phyloP scores from a whole-genome alignment of 2,888 invertebrate species.

The Quadroppia sp. region DNA sequence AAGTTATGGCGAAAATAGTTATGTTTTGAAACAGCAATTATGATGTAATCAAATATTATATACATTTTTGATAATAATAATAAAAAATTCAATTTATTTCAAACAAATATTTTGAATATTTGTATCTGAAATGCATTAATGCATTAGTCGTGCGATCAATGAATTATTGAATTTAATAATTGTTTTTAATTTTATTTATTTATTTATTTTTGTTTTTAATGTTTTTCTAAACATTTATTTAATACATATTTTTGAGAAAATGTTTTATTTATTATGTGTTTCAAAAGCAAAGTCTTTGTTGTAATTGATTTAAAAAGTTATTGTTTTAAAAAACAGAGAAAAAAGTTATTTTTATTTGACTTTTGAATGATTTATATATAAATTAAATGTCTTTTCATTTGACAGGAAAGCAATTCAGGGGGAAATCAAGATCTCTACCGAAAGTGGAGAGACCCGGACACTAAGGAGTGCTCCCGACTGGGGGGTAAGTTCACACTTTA shows the following conservation, averaged over 20 bases:
- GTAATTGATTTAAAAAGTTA: constrained; percentile 14
- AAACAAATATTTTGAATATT: not conserved
- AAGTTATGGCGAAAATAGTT: too few species aligned
- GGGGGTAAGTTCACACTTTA: constrained; percentile 61
- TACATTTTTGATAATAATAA: too few species aligned
- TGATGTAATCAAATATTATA: too few species aligned
- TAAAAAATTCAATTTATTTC: too few species aligned
- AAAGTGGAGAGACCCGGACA: constrained; percentile 49
- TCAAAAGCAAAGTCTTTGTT: not conserved
- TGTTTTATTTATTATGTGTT: constrained; percentile 11
- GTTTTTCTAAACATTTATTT: not conserved
- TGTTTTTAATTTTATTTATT: not conserved
- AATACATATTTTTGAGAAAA: not conserved
- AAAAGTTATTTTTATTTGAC: constrained; percentile 26
- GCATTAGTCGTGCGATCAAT: not conserved
- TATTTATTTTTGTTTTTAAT: constrained; percentile 4
- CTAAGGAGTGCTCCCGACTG: constrained; percentile 70
- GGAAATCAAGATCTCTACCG: constrained; percentile 44
- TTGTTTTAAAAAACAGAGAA: constrained; percentile 1
- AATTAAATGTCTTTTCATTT: not conserved
- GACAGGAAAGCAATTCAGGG: constrained; percentile 45
- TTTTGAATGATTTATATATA: not conserved
- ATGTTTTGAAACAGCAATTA: too few species aligned
- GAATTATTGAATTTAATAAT: not conserved
- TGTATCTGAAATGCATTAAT: not conserved